These are phyloP conservation scores for Elegia similella DNA, from an alignment of 2,888 invertebrate species.

Conservation along the genomic window DNA sequence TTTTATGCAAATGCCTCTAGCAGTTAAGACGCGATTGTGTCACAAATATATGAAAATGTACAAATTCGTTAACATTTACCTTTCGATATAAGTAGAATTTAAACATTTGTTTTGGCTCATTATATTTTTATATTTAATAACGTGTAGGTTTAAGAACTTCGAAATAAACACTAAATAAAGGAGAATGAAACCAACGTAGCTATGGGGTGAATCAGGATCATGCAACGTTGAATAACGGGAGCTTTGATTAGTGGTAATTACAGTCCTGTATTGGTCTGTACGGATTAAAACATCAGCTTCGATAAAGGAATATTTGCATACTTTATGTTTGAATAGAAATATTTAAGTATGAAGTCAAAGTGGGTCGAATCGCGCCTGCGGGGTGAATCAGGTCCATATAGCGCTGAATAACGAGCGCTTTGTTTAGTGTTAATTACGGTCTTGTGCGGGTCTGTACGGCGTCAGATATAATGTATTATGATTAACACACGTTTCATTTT, in stretches of 20 bases:
- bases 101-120: too few relatives aligned
- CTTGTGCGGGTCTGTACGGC: constrained; percentile 1
- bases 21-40: too few relatives aligned
- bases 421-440: constrained; percentile 34
- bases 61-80: too few relatives aligned
- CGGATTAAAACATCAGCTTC: constrained; percentile 19
- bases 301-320: background rate
- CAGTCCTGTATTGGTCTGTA: constrained; percentile 7
- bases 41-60: too few relatives aligned
- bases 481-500: too few relatives aligned
- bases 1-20: too few relatives aligned
- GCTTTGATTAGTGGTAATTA: constrained; percentile 34
- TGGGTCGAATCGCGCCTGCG: background rate
- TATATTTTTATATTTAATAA: too few relatives aligned
- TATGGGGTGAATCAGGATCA: constrained; percentile 3
- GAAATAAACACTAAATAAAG: too few relatives aligned
- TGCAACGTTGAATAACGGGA: constrained; percentile 30
- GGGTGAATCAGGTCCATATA: constrained; percentile 9
- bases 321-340: background rate
- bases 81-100: too few relatives aligned
- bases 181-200: background rate
- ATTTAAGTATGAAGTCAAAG: background rate
- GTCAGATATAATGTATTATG: constrained; percentile 10
- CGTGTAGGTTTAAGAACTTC: too few relatives aligned
- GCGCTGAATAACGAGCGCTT: constrained; percentile 29